Evolutionary conservation across 2,113 vertebrate species (phyloP).

Genomic region (Malurus alboscapulatus): DNA sequence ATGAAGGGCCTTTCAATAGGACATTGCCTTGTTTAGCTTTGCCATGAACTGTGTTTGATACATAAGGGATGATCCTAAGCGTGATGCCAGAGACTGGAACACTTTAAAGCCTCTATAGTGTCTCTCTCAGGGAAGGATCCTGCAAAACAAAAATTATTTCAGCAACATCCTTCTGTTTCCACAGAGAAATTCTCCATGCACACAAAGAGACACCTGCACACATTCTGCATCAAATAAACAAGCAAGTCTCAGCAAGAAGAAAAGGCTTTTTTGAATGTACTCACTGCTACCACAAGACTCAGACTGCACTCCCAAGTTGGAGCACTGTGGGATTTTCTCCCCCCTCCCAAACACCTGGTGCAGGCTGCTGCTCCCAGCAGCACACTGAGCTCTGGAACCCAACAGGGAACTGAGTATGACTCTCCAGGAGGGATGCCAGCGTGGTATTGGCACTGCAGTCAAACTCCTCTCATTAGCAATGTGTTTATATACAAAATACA

Average conservation of each 20-base stretch:
- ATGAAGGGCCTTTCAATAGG: conserved; percentile 20
- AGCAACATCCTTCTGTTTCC: conserved; percentile 1
- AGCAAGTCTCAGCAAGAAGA: conserved; percentile 29
- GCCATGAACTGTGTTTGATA: neutral
- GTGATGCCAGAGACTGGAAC: neutral
- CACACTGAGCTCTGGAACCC: neutral
- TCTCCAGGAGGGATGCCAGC: neutral
- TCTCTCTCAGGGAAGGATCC: neutral
- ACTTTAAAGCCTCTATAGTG: neutral
- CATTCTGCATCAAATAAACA: neutral
- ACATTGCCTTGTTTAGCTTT: neutral
- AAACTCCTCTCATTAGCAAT: neutral
- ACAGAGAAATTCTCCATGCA: neutral
- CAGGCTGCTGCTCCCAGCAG: neutral
- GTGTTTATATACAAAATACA: conserved; percentile 12
- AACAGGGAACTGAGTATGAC: rapidly evolving
- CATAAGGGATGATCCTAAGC: neutral
- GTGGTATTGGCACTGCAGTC: neutral
- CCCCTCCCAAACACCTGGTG: neutral
- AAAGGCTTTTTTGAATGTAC: neutral
- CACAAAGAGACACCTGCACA: neutral
- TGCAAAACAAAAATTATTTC: neutral
- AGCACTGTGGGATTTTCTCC: neutral
- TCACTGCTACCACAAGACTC: neutral
- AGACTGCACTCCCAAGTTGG: rapidly evolving